These are phyloP conservation scores for Eublepharis macularius DNA, from an alignment of 2,113 vertebrate genomes.

Conservation along the genomic window DNA sequence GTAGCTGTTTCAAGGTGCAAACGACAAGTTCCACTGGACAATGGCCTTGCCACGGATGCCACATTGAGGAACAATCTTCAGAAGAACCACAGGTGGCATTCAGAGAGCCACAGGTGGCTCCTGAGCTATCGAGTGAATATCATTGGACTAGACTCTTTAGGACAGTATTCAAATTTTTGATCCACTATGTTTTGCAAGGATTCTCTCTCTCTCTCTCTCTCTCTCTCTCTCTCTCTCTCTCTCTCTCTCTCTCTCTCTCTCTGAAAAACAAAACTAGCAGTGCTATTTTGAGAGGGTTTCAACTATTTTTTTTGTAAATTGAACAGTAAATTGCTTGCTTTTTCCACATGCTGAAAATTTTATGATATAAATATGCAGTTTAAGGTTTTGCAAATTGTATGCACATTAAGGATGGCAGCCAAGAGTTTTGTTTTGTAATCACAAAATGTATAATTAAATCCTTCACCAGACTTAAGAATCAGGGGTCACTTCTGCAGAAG, in stretches of 20 bases:
- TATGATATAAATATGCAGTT: background rate
- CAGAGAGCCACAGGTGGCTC: too few species aligned
- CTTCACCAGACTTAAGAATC: too few species aligned
- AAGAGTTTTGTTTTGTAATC: background rate
- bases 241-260: too few species aligned
- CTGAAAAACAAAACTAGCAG: background rate
- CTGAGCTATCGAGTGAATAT: too few species aligned
- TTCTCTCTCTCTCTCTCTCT: too few species aligned
- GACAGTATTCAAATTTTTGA: background rate
- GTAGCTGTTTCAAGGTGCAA: too few species aligned
- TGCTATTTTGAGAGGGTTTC: background rate
- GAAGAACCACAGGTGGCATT: too few species aligned
- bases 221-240: too few species aligned
- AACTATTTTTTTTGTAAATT: background rate
- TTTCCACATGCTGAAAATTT: background rate
- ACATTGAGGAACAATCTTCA: too few species aligned
- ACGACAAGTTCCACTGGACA: too few species aligned
- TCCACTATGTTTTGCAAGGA: background rate
- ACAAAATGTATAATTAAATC: background rate
- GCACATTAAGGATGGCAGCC: background rate
- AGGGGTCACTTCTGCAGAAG: too few species aligned
- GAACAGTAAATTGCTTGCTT: background rate
- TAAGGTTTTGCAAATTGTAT: background rate
- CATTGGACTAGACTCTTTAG: background rate
- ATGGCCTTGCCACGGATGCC: too few species aligned